A percentile compares a stretch with the other conserved stretches of the same genome.
phyloP scores from a whole-genome alignment of 2,113 vertebrate species.

The Toxotes chatareus region DNA sequence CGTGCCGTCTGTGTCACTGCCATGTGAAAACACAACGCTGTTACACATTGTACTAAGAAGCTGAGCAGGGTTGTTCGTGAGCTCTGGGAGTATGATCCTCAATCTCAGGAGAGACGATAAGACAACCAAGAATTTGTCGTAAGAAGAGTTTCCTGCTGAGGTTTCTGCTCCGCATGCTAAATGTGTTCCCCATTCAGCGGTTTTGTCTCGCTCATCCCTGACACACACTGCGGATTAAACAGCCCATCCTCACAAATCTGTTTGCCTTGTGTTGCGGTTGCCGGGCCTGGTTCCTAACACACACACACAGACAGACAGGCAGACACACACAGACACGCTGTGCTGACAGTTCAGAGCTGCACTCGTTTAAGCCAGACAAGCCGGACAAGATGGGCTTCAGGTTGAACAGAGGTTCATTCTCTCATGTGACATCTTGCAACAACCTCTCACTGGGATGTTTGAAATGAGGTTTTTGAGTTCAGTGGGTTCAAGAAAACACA shows the following conservation, averaged over 20 bases:
- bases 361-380: not conserved
- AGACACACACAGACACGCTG: too few species aligned
- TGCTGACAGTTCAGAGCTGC: slow-evolving; percentile 1
- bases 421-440: slow-evolving; percentile 24
- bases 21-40: not conserved
- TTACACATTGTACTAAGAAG: not conserved
- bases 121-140: slow-evolving; percentile 35
- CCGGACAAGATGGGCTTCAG: slow-evolving; percentile 7
- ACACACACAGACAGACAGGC: not conserved
- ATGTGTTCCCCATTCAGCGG: slow-evolving; percentile 32
- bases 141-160: slow-evolving; percentile 24
- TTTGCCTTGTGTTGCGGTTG: slow-evolving; percentile 34
- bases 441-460: slow-evolving; percentile 28
- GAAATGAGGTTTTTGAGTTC: slow-evolving; percentile 47
- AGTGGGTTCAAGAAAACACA: slow-evolving; percentile 31
- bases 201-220: slow-evolving; percentile 60
- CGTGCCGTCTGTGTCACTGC: slow-evolving; percentile 2
- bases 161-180: slow-evolving; percentile 38
- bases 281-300: slow-evolving; percentile 12
- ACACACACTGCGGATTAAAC: slow-evolving; percentile 60
- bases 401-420: slow-evolving; percentile 32
- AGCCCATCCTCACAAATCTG: slow-evolving; percentile 44
- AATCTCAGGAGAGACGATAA: slow-evolving; percentile 17
- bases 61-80: slow-evolving; percentile 17
- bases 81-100: not conserved